Base-by-base conservation (phyloP, 2,888 invertebrate genomes). In the Agrotis clavis region DNA sequence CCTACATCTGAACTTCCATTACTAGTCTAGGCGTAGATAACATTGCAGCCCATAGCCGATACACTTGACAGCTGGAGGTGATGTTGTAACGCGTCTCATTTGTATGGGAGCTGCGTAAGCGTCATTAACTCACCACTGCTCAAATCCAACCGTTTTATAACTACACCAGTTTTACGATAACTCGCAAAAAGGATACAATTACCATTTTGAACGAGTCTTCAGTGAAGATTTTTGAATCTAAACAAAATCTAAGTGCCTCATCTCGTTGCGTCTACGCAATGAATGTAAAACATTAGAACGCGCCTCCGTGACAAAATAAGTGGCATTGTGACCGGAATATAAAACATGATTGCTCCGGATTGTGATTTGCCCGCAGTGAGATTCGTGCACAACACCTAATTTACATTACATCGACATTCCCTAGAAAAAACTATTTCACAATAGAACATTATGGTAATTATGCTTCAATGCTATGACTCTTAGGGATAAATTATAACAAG, bases 321-420 rank as follows among this genome's bases (percentile, higher is more conserved):
- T 48, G 30, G 30, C 30, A 41, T 53, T 82, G 84, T 82, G 86
- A 79, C 69, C 57, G n/a, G 84, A 84, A 86, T 86, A 67, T 47
- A 64, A 86, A 84, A 65, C 45, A 51, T 35, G 53, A 68, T 66
- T 30, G 48, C 30, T 74, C 65, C 56, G 67, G 59, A 69, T 75
- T 61, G 51, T 64, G 60, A 66, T 74, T 70, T 71, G 62, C 53
- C 77, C 41, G 41, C 61, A 72, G 16, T 67, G 21, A 71, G 60
- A 65, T 81, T 81, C 81, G 75, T 81, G 84, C 57, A 60, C 62
- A 71, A 73, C 59, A 19, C 25, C 47, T 61, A 41, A 72, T 69
- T 72, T 62, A 57, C 74, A 71, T 67, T 66, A 63, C 54, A 69
- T 48, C 19, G 50, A 25, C 18, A 67, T 71, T 76, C 47, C 50